phyloP scores from a whole-genome alignment of 2,888 invertebrate genomes.

The Aquatica leii region DNA sequence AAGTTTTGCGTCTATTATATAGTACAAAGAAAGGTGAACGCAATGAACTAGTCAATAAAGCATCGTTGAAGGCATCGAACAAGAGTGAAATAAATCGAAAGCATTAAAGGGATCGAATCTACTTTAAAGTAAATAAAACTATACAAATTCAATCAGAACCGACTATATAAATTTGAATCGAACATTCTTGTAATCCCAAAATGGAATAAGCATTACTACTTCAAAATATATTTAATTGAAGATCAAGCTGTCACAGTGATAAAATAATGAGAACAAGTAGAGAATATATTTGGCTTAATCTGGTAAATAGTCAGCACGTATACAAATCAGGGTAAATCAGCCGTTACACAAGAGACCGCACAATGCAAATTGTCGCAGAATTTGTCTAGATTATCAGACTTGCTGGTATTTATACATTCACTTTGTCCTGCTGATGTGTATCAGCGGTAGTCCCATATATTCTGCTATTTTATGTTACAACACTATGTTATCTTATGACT shows the following conservation, averaged over 20 bases:
- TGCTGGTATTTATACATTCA: conserved; percentile 52
- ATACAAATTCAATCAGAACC: conserved; percentile 19
- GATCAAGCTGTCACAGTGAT: conserved; percentile 53
- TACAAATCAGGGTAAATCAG: conserved; percentile 57
- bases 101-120: not conserved
- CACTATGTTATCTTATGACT: conserved; percentile 50
- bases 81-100: too few species aligned
- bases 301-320: conserved; percentile 56
- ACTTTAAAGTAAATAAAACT: conserved; percentile 4
- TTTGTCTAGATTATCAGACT: conserved; percentile 61
- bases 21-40: too few species aligned
- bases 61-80: too few species aligned
- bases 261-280: conserved; percentile 55
- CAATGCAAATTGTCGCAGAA: conserved; percentile 62
- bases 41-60: too few species aligned
- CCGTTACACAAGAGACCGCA: conserved; percentile 55
- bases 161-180: conserved; percentile 17
- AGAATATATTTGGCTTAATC: conserved; percentile 58
- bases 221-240: conserved; percentile 54
- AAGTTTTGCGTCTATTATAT: too few species aligned
- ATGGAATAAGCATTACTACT: conserved; percentile 21
- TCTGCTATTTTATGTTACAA: conserved; percentile 33
- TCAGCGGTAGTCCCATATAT: conserved; percentile 43
- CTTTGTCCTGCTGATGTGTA: conserved; percentile 54
- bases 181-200: conserved; percentile 16